Evolutionary conservation across 2,888 invertebrate genomes (phyloP).

Genomic region (Creontiades dilutus): DNA sequence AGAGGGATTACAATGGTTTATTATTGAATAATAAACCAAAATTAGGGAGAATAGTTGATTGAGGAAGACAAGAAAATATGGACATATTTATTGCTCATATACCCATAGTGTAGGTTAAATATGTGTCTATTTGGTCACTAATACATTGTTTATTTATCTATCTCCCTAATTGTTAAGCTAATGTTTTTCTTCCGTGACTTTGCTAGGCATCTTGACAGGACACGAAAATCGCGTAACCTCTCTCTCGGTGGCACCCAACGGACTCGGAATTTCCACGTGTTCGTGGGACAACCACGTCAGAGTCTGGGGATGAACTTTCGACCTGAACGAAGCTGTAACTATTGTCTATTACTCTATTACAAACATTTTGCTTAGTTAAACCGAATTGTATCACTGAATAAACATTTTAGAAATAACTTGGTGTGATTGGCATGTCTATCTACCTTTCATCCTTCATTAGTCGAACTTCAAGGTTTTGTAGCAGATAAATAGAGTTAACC

Average conservation of each 20-base stretch:
- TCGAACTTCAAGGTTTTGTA: too few relatives aligned
- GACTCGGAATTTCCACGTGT: conserved; percentile 91
- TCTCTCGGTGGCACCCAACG: conserved; percentile 89
- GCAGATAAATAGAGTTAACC: too few relatives aligned
- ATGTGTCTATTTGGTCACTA: too few relatives aligned
- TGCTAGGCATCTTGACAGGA: conserved; percentile 85
- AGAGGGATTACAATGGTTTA: too few relatives aligned
- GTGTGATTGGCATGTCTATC: not conserved
- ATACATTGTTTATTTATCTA: too few relatives aligned
- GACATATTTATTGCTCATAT: too few relatives aligned
- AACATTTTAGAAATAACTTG: not conserved
- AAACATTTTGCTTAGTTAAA: not conserved
- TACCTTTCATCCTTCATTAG: not conserved
- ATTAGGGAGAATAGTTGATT: too few relatives aligned
- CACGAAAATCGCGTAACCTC: conserved; percentile 95
- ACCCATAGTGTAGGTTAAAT: too few relatives aligned
- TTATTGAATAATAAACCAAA: too few relatives aligned
- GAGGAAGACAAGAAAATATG: too few relatives aligned
- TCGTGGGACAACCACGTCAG: conserved; percentile 94
- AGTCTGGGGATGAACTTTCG: conserved; percentile 86
- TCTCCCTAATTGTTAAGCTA: too few relatives aligned
- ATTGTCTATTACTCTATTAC: conserved; percentile 1
- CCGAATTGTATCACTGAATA: not conserved
- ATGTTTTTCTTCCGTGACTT: conserved; percentile 72
- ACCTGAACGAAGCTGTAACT: not conserved